Evolutionary conservation across 2,113 vertebrate genomes (phyloP).

Genomic region (Blennius ocellaris): DNA sequence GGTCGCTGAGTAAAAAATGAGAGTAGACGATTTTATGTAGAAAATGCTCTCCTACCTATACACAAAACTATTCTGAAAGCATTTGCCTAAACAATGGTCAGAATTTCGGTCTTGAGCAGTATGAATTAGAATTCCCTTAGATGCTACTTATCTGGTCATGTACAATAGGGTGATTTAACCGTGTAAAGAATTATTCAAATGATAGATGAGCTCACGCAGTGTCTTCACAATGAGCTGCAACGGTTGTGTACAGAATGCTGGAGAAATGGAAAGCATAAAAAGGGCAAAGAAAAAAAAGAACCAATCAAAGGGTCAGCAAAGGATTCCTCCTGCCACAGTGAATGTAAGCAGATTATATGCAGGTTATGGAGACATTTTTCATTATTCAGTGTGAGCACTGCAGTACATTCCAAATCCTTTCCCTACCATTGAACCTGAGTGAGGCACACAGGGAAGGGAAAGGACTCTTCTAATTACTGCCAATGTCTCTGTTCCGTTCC

Average conservation of each 20-base stretch:
- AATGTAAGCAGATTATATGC: slow-evolving; percentile 53
- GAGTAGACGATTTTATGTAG: neutral
- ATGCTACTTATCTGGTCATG: slow-evolving; percentile 9
- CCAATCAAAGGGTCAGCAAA: slow-evolving; percentile 1
- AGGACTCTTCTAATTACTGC: slow-evolving; percentile 70
- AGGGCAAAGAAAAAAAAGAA: neutral
- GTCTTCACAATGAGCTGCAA: neutral
- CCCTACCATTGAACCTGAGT: slow-evolving; percentile 54
- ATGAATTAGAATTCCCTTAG: slow-evolving; percentile 11
- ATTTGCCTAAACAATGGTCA: slow-evolving; percentile 11
- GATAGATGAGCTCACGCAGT: slow-evolving; percentile 22
- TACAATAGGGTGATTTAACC: slow-evolving; percentile 3
- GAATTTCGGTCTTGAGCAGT: neutral
- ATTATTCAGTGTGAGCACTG: slow-evolving; percentile 38
- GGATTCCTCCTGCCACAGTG: slow-evolving; percentile 23
- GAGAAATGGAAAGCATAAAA: slow-evolving; percentile 4
- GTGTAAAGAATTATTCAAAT: neutral
- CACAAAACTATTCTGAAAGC: slow-evolving; percentile 19
- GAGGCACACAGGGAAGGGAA: slow-evolving; percentile 50
- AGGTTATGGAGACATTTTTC: slow-evolving; percentile 41
- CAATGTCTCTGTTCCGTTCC: slow-evolving; percentile 64
- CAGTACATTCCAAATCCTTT: slow-evolving; percentile 66
- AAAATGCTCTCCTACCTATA: neutral
- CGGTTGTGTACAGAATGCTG: slow-evolving; percentile 3
- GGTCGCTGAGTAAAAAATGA: neutral